Conservation (phyloP, 2,113 vertebrate species). For the Phylloscopus trochilus region DNA sequence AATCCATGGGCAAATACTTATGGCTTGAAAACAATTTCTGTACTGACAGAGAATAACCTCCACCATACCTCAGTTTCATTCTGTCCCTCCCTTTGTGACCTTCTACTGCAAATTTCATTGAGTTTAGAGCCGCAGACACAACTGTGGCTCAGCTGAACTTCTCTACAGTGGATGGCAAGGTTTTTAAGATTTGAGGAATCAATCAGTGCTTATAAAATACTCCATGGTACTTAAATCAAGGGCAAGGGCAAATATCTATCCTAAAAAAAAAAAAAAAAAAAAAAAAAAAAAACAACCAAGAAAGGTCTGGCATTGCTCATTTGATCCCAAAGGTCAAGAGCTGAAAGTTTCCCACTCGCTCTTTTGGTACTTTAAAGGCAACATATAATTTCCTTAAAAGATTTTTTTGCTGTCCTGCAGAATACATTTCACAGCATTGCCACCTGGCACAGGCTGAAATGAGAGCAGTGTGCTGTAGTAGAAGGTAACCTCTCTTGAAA, state of each 20-base stretch:
- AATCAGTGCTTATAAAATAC: not conserved
- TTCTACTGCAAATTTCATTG: not conserved
- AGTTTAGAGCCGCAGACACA: not conserved
- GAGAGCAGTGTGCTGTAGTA: not conserved
- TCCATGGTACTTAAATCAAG: not conserved
- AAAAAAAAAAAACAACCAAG: accelerated
- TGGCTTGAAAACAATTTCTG: not conserved
- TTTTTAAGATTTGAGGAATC: not conserved
- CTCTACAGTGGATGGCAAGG: not conserved
- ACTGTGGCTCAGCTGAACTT: not conserved
- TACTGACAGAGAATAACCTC: not conserved
- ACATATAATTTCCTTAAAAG: not conserved
- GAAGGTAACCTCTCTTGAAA: not conserved
- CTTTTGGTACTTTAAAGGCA: not conserved
- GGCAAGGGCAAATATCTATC: not conserved
- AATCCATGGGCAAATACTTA: not conserved
- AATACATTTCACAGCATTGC: not conserved
- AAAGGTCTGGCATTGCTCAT: not conserved
- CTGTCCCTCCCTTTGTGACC: not conserved
- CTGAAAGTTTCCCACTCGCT: not conserved
- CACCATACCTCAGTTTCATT: not conserved
- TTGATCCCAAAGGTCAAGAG: not conserved
- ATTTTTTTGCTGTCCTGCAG: not conserved
- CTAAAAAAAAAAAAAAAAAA: not conserved
- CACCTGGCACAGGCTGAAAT: not conserved